Conservation (phyloP, 2,113 vertebrate species). For the Neomonachus schauinslandi region DNA sequence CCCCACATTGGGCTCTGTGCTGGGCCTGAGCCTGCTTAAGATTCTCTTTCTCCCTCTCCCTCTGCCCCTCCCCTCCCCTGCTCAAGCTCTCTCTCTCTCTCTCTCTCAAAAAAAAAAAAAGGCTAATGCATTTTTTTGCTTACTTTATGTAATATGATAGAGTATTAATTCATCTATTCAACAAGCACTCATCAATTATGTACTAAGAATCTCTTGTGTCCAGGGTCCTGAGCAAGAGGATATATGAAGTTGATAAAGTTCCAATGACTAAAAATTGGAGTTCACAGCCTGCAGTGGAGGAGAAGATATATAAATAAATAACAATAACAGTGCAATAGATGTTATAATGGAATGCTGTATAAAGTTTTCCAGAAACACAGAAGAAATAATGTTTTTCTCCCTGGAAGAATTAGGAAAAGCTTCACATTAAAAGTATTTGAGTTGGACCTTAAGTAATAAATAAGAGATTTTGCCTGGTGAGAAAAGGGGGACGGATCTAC, state of each 20-base stretch:
- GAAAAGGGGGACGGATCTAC: neutral
- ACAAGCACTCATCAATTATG: neutral
- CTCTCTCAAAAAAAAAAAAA: no score
- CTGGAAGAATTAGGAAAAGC: neutral
- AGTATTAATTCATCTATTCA: neutral
- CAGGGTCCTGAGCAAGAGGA: neutral
- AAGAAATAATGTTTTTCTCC: slow-evolving; percentile 10
- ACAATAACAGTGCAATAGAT: neutral
- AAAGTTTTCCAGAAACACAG: neutral
- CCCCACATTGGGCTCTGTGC: no score
- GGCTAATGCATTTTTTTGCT: neutral
- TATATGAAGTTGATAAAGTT: neutral
- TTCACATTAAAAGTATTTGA: neutral
- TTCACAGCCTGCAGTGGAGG: neutral
- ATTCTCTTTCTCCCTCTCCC: no score
- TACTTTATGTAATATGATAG: neutral
- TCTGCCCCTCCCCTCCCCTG: no score
- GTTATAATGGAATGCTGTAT: neutral
- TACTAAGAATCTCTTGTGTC: neutral
- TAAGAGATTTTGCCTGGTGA: neutral
- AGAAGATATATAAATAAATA: neutral
- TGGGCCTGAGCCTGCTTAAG: no score
- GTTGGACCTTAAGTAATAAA: neutral
- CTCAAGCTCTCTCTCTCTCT: no score
- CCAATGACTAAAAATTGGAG: neutral